Conservation (phyloP, 2,797 vertebrate species). For the Sus cebifrons region DNA sequence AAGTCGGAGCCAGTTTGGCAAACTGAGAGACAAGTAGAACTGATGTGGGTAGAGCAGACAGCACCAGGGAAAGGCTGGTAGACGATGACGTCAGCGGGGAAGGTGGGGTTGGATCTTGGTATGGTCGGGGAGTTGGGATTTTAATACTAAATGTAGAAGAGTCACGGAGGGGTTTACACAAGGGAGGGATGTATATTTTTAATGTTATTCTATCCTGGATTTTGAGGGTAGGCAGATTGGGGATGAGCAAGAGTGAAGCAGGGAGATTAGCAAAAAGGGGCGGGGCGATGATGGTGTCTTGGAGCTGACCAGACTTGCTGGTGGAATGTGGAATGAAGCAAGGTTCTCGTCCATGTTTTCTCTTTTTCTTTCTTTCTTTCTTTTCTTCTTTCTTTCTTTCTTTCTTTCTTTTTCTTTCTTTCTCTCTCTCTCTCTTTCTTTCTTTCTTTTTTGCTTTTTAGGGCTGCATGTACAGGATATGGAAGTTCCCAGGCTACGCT, state of each 20-base stretch:
- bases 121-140: neutral
- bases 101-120: neutral
- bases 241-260: neutral
- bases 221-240: constrained; percentile 13
- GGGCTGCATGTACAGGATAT: too few relatives aligned
- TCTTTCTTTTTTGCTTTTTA: too few relatives aligned
- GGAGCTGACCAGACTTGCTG: neutral
- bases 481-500: too few relatives aligned
- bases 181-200: neutral
- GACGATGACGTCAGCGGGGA: neutral
- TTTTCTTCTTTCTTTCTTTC: neutral
- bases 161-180: neutral
- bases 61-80: too few relatives aligned
- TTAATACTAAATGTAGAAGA: neutral
- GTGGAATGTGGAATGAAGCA: neutral
- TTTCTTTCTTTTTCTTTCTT: too few relatives aligned
- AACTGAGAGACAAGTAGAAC: neutral
- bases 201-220: neutral
- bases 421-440: neutral
- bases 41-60: neutral
- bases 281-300: neutral
- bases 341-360: constrained; percentile 8
- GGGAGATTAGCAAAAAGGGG: neutral
- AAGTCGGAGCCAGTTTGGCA: neutral
- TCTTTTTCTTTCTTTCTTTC: too few relatives aligned